Evolutionary conservation across 1,140 invertebrate species (phyloP), one percentile per base, ranked within the genome.

Genomic region (Scaptomyza montana): DNA sequence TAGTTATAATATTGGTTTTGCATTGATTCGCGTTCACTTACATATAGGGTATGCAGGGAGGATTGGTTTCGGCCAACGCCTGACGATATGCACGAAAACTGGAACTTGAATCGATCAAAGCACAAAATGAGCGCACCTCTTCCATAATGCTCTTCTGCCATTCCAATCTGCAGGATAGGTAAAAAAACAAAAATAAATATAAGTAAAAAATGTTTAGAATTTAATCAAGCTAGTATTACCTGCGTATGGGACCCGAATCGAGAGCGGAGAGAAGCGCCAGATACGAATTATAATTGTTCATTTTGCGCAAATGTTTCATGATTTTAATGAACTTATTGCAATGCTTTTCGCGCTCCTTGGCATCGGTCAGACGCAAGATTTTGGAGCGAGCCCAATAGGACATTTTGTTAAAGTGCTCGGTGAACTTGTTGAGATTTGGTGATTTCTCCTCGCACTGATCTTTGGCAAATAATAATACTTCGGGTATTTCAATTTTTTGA

Each of bases 371-470:
- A 74, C 95, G 94, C 45, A 98, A 92, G 63, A 97, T 96, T 78
- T 94, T 93, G 16, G 96, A 96, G 53, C 97, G 93, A 16, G 97
- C 97, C 99, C 98, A 99, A 85, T 98, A 99, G 25, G 98, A 99
- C 97, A 99, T 99, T 93, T 99, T 99, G 92, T 99, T 99, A 92
- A 99, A 99, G 93, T 99, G 98, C 92, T 99, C 98, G 0, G 99
- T 99, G 91, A 99, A 99, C 72, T 96, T 94, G 12, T 97, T 99
- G 39, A 99, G 93, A 93, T 99, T 99, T 4, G 98, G 98, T 92
- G 98, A 98, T 69, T 96, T 94, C 91, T 99, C 98, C 93, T 99
- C 98, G 78, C 97, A 98, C 92, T 99, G 99, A 92, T 99, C 98
- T 81, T 97, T 95, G 10, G 98, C 97, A 98, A 98, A 99, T 70